Base-by-base conservation (phyloP, 2,888 invertebrate genomes). In the Sepiola atlantica region DNA sequence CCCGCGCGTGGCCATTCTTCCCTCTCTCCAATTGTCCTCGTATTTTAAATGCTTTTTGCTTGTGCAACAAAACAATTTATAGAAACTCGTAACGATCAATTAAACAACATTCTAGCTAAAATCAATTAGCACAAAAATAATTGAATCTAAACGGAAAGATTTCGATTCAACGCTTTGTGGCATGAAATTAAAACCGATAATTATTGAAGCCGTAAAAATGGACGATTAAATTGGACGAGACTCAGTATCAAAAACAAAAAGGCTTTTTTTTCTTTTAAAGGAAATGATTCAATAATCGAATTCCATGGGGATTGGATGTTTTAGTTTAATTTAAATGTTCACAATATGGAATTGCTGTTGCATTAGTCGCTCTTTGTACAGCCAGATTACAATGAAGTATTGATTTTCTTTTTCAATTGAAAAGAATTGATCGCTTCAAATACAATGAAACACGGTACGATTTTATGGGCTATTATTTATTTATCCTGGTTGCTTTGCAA, bases 261-360 rank as follows among this genome's bases (percentile, higher is more conserved):
- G 77, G 14, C 77, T n/a, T 77, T n/a, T 77, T 77, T 77, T 77
- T 77, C n/a, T 77, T 77, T 77, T 77, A n/a, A 77, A n/a, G 77
- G 77, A 77, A 77, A 77, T 77, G 77, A 77, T 77, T n/a, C 77
- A 3, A 77, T 32, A 77, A 77, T 77, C n/a, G n/a, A 77, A 77
- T n/a, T 77, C n/a, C n/a, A 16, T 14, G 77, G n/a, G n/a, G n/a
- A 77, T 77, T 16, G 45, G n/a, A n/a, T 77, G 2, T n/a, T 77
- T 77, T 77, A 77, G 28, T 77, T 77, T n/a, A 77, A n/a, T 77
- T n/a, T 77, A 77, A n/a, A n/a, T 77, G 77, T 77, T 77, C n/a
- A 18, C n/a, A 77, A 77, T n/a, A 77, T 77, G n/a, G n/a, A 77
- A 77, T 77, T 77, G n/a, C 21, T n/a, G 16, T 77, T 77, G n/a